Evolutionary conservation across 2,888 invertebrate species (phyloP), one percentile per base, ranked within the genome.

Genomic region (Ypsolopha sequella): DNA sequence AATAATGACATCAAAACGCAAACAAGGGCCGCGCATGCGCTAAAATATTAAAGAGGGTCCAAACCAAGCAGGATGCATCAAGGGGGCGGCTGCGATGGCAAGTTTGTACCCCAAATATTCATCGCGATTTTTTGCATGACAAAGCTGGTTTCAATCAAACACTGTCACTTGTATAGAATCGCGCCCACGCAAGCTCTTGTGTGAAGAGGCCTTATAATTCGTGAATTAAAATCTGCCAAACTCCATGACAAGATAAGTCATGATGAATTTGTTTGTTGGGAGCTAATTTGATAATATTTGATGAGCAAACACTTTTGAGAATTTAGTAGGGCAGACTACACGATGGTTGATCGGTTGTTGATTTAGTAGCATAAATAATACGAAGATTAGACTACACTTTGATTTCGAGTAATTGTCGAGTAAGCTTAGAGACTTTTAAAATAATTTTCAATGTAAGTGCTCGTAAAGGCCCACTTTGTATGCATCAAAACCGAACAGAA

Each of bases 81-180:
- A 64, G 65, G 71, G 72, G 70, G 68, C 70, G 70, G 60, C 48
- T 8, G 48, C 36, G 6, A 39, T 24, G 24, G 24, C 24, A 24
- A 24, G 2, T 24, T 24, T 24, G 24, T 24, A 33, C 14, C 34
- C 45, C 7, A 24, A 24, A 45, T 24, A 24, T 24, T 24, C 24
- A 24, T 24, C 34, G 8, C 34, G 9, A 24, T 10, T 45, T 45
- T 45, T 48, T 78, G 71, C 65, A 66, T 62, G 62, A 60, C 64
- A 80, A 77, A 79, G 74, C 69, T 62, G 65, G 60, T 64, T 66
- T 76, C 76, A 68, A 73, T 76, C 76, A 68, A 62, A 60, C 65
- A 65, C 58, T 60, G 63, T 64, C 63, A 66, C 58, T 68, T 68
- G 11, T 66, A 39, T 69, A 70, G 66, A 73, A 66, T 67, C 65